phyloP scores from a whole-genome alignment of 2,888 invertebrate genomes.

The Lucinisca nassula region DNA sequence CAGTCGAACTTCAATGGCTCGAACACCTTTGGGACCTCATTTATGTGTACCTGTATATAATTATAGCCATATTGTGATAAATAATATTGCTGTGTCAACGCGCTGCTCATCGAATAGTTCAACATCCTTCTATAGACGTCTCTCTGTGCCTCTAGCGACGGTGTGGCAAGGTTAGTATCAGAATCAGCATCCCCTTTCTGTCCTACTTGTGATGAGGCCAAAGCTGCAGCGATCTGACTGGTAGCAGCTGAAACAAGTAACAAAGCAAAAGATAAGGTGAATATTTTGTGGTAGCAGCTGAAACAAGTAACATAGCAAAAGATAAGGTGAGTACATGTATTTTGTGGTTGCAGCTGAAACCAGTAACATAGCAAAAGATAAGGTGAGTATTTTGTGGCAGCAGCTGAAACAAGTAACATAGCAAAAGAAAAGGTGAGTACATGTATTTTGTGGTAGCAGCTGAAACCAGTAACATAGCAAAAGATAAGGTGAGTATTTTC shows the following conservation, averaged over 20 bases:
- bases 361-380: too few species aligned
- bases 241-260: not conserved
- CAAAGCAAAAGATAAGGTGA: too few species aligned
- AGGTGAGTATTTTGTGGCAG: too few species aligned
- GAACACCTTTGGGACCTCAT: too few species aligned
- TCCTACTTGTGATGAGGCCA: not conserved
- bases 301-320: too few species aligned
- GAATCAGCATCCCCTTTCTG: not conserved
- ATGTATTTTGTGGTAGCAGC: conserved; percentile 4
- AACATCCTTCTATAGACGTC: conserved; percentile 69
- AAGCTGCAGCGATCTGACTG: not conserved
- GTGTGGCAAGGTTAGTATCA: not conserved
- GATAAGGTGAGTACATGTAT: too few species aligned
- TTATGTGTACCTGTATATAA: conserved; percentile 65
- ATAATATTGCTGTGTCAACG: conserved; percentile 66
- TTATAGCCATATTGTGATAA: conserved; percentile 71
- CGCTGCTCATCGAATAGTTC: conserved; percentile 66
- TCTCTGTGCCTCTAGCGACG: conserved; percentile 61
- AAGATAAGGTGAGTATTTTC: too few species aligned
- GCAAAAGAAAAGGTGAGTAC: too few species aligned
- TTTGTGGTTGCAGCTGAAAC: not conserved
- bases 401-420: not conserved
- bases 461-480: too few species aligned
- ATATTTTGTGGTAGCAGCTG: conserved; percentile 3
- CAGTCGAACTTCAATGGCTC: too few species aligned